Evolutionary conservation across 2,888 invertebrate genomes (phyloP).

Genomic region (Coelinius sp.): DNA sequence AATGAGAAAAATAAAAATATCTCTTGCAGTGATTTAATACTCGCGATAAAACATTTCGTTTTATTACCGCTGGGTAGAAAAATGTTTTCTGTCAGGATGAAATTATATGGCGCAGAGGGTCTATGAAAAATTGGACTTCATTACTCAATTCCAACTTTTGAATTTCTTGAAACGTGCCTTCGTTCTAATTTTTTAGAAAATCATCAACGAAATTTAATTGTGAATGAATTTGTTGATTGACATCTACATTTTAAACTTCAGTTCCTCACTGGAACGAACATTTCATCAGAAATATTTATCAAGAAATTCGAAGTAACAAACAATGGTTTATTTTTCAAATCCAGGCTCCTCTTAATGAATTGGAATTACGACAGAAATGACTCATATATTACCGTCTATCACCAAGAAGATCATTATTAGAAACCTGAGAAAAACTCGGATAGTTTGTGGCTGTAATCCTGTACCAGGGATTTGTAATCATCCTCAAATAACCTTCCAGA

Average conservation of each 20-base stretch:
- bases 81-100: constrained; percentile 29
- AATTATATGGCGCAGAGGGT: constrained; percentile 42
- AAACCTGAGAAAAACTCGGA: background rate
- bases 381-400: too few species aligned
- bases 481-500: background rate
- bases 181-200: background rate
- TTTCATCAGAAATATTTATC: too few species aligned
- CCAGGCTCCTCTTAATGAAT: too few species aligned
- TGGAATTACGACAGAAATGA: too few species aligned
- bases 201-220: background rate
- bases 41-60: constrained; percentile 47
- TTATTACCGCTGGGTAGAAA: constrained; percentile 42
- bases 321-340: too few species aligned
- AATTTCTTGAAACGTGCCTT: constrained; percentile 16
- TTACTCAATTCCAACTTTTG: constrained; percentile 40
- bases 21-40: constrained; percentile 49
- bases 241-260: background rate
- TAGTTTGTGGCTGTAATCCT: background rate
- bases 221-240: background rate
- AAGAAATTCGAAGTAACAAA: too few species aligned
- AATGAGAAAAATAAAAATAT: constrained; percentile 40
- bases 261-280: too few species aligned
- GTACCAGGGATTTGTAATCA: background rate
- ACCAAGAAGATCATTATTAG: too few species aligned
- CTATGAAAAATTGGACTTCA: constrained; percentile 49